These are phyloP conservation scores for Arbacia lixula DNA, from an alignment of 53 echinoderm and acorn worm species.

Conservation along the genomic window DNA sequence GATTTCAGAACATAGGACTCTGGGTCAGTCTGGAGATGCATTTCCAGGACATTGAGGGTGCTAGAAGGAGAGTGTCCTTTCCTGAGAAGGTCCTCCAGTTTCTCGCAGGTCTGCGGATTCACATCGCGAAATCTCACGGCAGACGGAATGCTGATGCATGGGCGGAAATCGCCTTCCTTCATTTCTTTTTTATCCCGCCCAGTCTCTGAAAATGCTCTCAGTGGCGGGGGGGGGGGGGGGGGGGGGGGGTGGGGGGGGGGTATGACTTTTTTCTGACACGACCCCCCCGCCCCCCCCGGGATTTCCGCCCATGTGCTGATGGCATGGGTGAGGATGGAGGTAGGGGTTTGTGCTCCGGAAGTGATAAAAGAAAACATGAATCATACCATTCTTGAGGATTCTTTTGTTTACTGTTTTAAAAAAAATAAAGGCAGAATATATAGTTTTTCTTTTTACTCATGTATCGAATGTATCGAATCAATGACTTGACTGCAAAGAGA, in stretches of 20 bases:
- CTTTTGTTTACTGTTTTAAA: neutral
- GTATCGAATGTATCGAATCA: slow-evolving; percentile 2
- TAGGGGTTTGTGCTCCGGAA: slow-evolving; percentile 14
- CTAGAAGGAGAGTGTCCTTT: slow-evolving; percentile 28
- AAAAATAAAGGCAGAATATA: neutral
- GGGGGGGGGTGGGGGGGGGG: neutral
- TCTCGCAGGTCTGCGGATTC: slow-evolving; percentile 1
- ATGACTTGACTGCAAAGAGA: neutral
- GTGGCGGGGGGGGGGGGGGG: no score
- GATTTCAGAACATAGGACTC: slow-evolving; percentile 19
- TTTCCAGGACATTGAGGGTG: neutral
- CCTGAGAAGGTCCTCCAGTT: slow-evolving; percentile 33
- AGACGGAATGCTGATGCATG: slow-evolving; percentile 18
- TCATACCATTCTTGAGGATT: slow-evolving; percentile 7
- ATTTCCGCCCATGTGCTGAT: no score
- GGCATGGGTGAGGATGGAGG: neutral
- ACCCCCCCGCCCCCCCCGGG: no score
- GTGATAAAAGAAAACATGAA: neutral
- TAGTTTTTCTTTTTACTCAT: neutral
- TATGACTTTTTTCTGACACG: no score
- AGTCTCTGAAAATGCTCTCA: neutral
- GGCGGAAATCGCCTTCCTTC: no score
- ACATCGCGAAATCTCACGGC: slow-evolving; percentile 25
- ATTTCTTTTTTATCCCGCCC: slow-evolving; percentile 4
- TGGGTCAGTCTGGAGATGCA: slow-evolving; percentile 18